Conservation (phyloP, 2,888 invertebrate genomes). For the Lepidonotus clava region DNA sequence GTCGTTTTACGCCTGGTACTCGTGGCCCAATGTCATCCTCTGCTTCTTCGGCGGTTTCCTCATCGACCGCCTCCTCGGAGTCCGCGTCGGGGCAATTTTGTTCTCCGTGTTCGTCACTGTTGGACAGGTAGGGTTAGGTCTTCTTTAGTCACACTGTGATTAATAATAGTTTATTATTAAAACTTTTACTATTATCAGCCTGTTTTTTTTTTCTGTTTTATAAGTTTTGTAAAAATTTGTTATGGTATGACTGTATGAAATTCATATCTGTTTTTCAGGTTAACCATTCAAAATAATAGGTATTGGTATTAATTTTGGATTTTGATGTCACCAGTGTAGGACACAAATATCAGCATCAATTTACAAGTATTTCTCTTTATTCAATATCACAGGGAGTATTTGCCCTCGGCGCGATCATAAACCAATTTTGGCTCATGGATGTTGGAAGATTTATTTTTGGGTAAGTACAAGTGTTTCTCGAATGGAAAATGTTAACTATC, state of each 20-base stretch:
- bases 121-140: slow-evolving; percentile 86
- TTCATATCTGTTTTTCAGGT: neutral
- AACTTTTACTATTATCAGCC: neutral
- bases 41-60: slow-evolving; percentile 98
- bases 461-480: slow-evolving; percentile 73
- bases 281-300: too few relatives aligned
- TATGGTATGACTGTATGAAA: neutral
- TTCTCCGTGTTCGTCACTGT: slow-evolving; percentile 92
- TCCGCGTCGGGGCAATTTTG: slow-evolving; percentile 93
- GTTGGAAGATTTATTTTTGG: slow-evolving; percentile 97
- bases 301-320: too few relatives aligned
- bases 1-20: slow-evolving; percentile 93
- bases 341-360: too few relatives aligned
- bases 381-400: slow-evolving; percentile 84
- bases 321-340: too few relatives aligned
- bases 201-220: neutral
- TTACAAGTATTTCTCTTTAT: neutral
- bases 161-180: too few relatives aligned
- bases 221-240: neutral
- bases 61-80: slow-evolving; percentile 96
- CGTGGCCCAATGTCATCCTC: slow-evolving; percentile 97
- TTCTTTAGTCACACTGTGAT: too few relatives aligned
- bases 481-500: neutral
- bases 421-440: slow-evolving; percentile 93
- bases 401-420: slow-evolving; percentile 89